Evolutionary conservation across 2,113 vertebrate species (phyloP).

Genomic region (Cheirogaleus medius): DNA sequence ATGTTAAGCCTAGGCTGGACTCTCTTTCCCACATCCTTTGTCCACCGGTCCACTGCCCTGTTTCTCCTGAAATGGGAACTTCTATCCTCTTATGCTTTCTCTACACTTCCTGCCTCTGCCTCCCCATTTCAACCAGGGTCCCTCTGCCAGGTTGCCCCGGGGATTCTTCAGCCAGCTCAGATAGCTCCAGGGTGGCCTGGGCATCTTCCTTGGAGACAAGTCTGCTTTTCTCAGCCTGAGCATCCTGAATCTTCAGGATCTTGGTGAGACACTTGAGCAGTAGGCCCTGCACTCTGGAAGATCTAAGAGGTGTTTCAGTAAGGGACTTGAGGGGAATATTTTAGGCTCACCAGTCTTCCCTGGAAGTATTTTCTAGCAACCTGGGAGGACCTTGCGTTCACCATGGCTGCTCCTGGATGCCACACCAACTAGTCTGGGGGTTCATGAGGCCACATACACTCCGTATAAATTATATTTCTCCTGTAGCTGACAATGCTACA

Average conservation of each 20-base stretch:
- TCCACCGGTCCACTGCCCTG: neutral
- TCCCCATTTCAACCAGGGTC: neutral
- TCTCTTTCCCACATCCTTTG: neutral
- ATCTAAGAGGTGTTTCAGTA: conserved; percentile 87
- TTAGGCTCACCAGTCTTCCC: conserved; percentile 87
- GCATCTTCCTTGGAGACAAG: neutral
- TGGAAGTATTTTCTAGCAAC: conserved; percentile 84
- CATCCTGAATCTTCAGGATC: conserved; percentile 85
- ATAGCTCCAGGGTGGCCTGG: neutral
- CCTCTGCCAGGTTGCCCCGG: neutral
- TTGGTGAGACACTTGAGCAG: conserved; percentile 86
- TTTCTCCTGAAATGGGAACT: neutral
- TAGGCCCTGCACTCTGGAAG: conserved; percentile 84
- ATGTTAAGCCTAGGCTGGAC: neutral
- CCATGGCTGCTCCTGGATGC: conserved; percentile 81
- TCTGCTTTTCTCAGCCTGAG: conserved; percentile 83
- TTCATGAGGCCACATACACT: conserved; percentile 86
- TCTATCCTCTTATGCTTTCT: neutral
- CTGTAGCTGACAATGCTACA: conserved; percentile 87
- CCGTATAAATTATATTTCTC: conserved; percentile 86
- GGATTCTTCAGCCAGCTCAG: neutral
- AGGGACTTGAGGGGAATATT: conserved; percentile 82
- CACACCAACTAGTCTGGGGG: conserved; percentile 89
- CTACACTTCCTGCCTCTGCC: neutral
- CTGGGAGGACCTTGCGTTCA: conserved; percentile 79